These are phyloP conservation scores for Gymnodraco acuticeps DNA, from an alignment of 2,797 vertebrate species.

Conservation along the genomic window DNA sequence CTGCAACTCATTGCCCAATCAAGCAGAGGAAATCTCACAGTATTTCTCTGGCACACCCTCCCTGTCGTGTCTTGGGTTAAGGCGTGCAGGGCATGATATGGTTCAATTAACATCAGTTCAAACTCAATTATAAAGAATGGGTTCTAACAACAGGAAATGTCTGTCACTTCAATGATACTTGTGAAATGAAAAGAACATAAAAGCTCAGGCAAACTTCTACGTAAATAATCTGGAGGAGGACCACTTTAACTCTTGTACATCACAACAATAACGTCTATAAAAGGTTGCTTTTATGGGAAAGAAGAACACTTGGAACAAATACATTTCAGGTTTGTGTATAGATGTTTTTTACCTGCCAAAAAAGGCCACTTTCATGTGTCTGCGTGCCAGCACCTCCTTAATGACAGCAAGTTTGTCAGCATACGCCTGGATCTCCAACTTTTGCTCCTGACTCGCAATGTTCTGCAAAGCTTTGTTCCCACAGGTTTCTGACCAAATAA, in stretches of 20 bases:
- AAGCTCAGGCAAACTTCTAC: slow-evolving; percentile 12
- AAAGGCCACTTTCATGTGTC: slow-evolving; percentile 99
- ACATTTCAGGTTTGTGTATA: neutral
- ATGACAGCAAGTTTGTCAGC: slow-evolving; percentile 90
- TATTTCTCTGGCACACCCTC: neutral
- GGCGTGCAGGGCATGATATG: neutral
- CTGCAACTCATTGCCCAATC: neutral
- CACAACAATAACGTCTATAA: neutral
- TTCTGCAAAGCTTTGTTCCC: slow-evolving; percentile 88
- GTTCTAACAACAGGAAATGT: neutral
- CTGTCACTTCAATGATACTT: fast-evolving
- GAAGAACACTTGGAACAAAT: neutral
- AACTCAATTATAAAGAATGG: neutral
- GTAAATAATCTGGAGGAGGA: neutral
- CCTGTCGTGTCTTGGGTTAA: neutral
- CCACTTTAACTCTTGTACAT: neutral
- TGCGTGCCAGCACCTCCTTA: slow-evolving; percentile 93
- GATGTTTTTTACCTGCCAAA: slow-evolving; percentile 92
- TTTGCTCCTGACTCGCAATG: slow-evolving; percentile 88
- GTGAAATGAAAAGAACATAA: neutral
- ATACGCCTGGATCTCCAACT: slow-evolving; percentile 88
- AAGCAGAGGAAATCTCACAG: neutral
- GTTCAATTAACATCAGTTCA: neutral
- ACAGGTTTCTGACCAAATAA: slow-evolving; percentile 79
- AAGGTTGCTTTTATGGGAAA: neutral